Evolutionary conservation across 2,888 invertebrate species (phyloP), one percentile per base, ranked within the genome.

Genomic region (Phalera bucephala): DNA sequence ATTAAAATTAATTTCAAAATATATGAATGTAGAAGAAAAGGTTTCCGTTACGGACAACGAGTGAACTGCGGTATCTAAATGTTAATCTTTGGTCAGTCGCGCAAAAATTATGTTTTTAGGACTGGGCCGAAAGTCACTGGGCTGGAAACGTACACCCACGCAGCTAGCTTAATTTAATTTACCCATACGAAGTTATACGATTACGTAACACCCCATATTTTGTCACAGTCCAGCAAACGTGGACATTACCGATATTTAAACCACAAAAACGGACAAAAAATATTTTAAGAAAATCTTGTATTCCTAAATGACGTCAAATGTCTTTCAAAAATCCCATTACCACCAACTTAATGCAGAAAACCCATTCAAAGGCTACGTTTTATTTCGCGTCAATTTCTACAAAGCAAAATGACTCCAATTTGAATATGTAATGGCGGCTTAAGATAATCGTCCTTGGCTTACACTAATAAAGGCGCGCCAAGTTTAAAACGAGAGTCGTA

Each of bases 51-150:
- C 30, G 62, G 56, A 85, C 83, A 87, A 84, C 79, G 73, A 78
- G 72, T 59, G 60, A 55, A 38, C 50, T 78, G 82, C 47, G 81
- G 84, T 86, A 88, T 88, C 88, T 86, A 79, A 88, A 88, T 83
- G 85, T 78, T 78, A 77, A 88, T 88, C 88, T 88, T 87, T 87
- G 88, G 87, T 81, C 84, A 84, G 73, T 86, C 80, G 80, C 74
- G 81, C 88, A 89, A 89, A 88, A 89, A 88, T 88, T 88, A 89
- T 88, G 88, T 85, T 86, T 89, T 88, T 87, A 84, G 88, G 87
- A 78, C 83, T 64, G 68, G 52, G 50, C 49, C 57, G 39, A 68
- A 70, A 79, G 58, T 73, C 67, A 74, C 66, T 80, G 73, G 77
- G 49, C 40, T 69, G 85, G 76, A 89, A 88, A 77, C 59, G 61